phyloP scores from a whole-genome alignment of 2,797 vertebrate genomes.

The Aplochiton taeniatus region DNA sequence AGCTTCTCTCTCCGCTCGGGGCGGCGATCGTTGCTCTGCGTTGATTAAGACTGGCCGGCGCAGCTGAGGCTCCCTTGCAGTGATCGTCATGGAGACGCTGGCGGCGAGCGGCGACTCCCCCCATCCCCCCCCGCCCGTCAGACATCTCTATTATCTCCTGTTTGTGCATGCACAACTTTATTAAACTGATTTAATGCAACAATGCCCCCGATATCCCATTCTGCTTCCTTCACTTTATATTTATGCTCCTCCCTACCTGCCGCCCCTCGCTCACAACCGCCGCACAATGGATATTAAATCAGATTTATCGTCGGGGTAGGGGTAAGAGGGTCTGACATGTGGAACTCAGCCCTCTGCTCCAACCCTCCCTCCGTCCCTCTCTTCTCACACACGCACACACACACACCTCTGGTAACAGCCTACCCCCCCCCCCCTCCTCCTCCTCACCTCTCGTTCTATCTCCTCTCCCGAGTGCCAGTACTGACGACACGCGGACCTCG shows the following conservation, averaged over 20 bases:
- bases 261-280: conserved; percentile 17
- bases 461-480: conserved; percentile 31
- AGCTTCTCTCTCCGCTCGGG: too few species aligned
- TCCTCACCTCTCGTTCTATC: conserved; percentile 40
- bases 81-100: conserved; percentile 20
- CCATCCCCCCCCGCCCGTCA: conserved; percentile 33
- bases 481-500: conserved; percentile 50
- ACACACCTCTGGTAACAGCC: neutral
- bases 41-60: conserved; percentile 71
- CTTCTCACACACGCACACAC: neutral
- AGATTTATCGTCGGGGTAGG: conserved; percentile 71
- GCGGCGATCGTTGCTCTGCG: conserved; percentile 34
- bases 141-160: conserved; percentile 71
- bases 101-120: too few species aligned
- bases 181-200: conserved; percentile 80
- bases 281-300: conserved; percentile 74
- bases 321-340: neutral
- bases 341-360: neutral
- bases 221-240: conserved; percentile 74
- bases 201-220: conserved; percentile 67
- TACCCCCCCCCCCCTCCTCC: neutral
- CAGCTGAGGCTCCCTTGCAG: conserved; percentile 70
- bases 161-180: conserved; percentile 73
- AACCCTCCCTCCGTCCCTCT: conserved; percentile 17
- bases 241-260: conserved; percentile 52